phyloP scores from a whole-genome alignment of 2,888 invertebrate species.

The Vannuccia rotundouncinata region DNA sequence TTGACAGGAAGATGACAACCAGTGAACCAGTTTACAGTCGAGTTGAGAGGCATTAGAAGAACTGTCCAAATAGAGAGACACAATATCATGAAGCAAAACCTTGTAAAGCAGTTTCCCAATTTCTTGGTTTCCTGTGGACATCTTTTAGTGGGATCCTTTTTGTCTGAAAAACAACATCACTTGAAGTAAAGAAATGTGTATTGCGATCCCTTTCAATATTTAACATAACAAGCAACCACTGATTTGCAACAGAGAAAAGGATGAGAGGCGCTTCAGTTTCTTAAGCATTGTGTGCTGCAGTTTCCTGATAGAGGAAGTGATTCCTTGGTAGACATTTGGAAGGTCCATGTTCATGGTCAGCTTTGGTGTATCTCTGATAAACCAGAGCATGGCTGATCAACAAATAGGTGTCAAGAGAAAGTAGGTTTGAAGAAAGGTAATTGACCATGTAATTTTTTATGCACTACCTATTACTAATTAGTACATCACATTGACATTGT shows the following conservation, averaged over 20 bases:
- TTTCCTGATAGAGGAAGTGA: not conserved
- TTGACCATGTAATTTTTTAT: slow-evolving; percentile 12
- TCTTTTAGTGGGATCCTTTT: not conserved
- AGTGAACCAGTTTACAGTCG: not conserved
- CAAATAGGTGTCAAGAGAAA: not conserved
- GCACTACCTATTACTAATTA: slow-evolving; percentile 14
- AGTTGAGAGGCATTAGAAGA: not conserved
- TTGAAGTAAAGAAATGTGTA: no score
- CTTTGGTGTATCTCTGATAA: not conserved
- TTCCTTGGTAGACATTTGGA: not conserved
- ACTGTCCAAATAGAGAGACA: not conserved
- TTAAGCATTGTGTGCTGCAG: no score
- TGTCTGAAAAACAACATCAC: not conserved
- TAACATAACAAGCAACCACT: not conserved
- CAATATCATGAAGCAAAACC: not conserved
- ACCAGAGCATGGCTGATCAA: not conserved
- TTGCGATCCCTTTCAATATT: not conserved
- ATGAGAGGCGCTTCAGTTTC: no score
- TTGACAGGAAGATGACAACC: not conserved
- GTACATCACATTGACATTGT: slow-evolving; percentile 22
- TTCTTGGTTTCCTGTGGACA: not conserved
- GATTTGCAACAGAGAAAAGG: not conserved
- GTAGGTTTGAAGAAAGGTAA: slow-evolving; percentile 11
- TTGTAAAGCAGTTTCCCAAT: not conserved
- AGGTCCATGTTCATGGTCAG: not conserved